Percentiles rank a stretch among this genome's conserved stretches.
Conservation (phyloP, 2,888 invertebrate species). For the Dolomedes plantarius region DNA sequence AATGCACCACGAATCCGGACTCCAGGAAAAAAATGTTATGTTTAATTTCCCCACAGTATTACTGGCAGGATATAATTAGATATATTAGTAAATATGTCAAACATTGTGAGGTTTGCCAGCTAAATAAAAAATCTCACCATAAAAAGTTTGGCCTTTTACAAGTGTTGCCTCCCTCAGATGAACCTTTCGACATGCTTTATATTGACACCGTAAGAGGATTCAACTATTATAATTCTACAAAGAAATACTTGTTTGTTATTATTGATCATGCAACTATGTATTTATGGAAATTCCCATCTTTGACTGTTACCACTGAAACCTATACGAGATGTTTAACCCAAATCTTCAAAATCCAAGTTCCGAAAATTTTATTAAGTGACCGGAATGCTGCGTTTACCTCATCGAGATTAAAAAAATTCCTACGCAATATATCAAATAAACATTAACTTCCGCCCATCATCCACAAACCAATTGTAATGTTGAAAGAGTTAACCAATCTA, state of each 20-base stretch:
- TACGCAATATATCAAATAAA: not conserved
- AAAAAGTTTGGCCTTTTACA: not conserved
- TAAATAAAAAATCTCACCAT: not conserved
- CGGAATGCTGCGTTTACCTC: not conserved
- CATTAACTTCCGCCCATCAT: not conserved
- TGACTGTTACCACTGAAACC: not conserved
- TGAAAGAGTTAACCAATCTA: not conserved
- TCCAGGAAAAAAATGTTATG: not conserved
- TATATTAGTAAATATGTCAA: slow-evolving; percentile 14
- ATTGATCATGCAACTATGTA: not conserved
- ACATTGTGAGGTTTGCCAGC: not conserved
- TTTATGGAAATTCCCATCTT: not conserved
- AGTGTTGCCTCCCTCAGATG: not conserved
- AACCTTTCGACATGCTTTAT: not conserved
- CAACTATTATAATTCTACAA: not conserved
- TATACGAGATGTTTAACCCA: no score
- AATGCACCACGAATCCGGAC: not conserved
- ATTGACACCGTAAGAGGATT: not conserved
- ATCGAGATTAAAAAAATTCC: not conserved
- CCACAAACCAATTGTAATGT: not conserved
- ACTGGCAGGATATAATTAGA: not conserved
- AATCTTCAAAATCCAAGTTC: not conserved
- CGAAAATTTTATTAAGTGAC: not conserved
- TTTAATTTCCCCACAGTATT: not conserved
- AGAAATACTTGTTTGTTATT: not conserved